Conservation (phyloP, 2,113 vertebrate genomes). For the Equus quagga region DNA sequence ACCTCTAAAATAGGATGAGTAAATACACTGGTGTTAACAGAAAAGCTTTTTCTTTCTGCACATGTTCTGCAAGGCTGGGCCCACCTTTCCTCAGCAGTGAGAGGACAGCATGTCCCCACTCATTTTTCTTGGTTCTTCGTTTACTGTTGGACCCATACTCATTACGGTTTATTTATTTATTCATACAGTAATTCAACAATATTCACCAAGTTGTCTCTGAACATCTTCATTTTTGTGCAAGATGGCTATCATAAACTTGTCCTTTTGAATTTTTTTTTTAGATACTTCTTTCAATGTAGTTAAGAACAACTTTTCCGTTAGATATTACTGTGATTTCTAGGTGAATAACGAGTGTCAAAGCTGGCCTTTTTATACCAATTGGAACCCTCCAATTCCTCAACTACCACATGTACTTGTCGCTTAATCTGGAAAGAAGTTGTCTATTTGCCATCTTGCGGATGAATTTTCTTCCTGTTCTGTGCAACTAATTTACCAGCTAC, state of each 20-base stretch:
- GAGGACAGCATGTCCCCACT: not conserved
- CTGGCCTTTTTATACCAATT: not conserved
- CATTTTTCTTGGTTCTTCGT: not conserved
- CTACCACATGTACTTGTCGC: not conserved
- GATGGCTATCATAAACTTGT: not conserved
- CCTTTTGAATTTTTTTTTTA: not conserved
- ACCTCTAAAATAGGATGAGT: not conserved
- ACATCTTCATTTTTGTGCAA: not conserved
- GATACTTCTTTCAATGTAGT: not conserved
- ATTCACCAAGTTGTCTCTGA: not conserved
- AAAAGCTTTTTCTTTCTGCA: not conserved
- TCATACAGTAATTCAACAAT: not conserved
- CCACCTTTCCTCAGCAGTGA: not conserved
- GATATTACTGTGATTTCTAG: not conserved
- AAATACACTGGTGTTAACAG: no score
- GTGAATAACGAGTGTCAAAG: not conserved
- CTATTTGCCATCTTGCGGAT: not conserved
- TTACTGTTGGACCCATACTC: not conserved
- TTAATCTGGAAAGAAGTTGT: not conserved
- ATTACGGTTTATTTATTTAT: no score
- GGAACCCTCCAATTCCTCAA: not conserved
- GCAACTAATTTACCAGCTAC: not conserved
- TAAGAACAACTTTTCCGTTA: not conserved
- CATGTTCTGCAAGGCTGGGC: not conserved
- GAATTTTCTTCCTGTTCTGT: not conserved